Conservation (phyloP, 2,888 invertebrate species). For the Drosophila longiperda region DNA sequence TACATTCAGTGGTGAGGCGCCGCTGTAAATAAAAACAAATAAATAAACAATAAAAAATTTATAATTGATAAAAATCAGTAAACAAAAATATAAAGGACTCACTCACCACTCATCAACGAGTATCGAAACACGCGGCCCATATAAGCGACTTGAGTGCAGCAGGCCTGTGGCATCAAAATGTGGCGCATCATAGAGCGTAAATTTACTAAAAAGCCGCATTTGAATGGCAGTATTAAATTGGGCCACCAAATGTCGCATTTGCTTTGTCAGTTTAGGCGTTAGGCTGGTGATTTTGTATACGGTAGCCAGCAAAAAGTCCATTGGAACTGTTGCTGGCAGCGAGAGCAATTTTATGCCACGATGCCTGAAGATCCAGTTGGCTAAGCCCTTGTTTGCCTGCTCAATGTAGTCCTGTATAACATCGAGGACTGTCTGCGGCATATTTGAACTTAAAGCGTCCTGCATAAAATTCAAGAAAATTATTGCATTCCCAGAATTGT, state of each 20-base stretch:
- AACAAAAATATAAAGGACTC: background rate
- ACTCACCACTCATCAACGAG: conserved; percentile 83
- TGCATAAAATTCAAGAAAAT: conserved; percentile 81
- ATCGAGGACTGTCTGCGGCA: conserved; percentile 95
- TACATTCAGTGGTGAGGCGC: conserved; percentile 82
- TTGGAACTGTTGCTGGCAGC: conserved; percentile 94
- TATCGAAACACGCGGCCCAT: conserved; percentile 83
- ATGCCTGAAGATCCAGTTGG: conserved; percentile 95
- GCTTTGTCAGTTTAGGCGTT: conserved; percentile 83
- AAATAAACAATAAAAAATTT: too few species aligned
- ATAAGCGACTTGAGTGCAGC: conserved; percentile 81
- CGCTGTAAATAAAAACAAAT: conserved; percentile 59
- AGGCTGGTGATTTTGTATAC: conserved; percentile 85
- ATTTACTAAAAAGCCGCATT: conserved; percentile 80
- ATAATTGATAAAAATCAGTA: background rate
- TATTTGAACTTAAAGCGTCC: conserved; percentile 94
- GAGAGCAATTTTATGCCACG: conserved; percentile 92
- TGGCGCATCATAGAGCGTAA: conserved; percentile 83
- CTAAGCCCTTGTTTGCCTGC: conserved; percentile 94
- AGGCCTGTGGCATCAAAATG: conserved; percentile 84
- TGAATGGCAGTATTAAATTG: conserved; percentile 86
- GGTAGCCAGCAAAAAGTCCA: conserved; percentile 94
- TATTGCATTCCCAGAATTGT: conserved; percentile 43
- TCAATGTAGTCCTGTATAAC: conserved; percentile 97
- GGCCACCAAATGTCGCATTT: conserved; percentile 86